A percentile compares a stretch with the other conserved stretches of the same genome.
Conservation (phyloP, 2,797 vertebrate species). For the Carduelis carduelis region DNA sequence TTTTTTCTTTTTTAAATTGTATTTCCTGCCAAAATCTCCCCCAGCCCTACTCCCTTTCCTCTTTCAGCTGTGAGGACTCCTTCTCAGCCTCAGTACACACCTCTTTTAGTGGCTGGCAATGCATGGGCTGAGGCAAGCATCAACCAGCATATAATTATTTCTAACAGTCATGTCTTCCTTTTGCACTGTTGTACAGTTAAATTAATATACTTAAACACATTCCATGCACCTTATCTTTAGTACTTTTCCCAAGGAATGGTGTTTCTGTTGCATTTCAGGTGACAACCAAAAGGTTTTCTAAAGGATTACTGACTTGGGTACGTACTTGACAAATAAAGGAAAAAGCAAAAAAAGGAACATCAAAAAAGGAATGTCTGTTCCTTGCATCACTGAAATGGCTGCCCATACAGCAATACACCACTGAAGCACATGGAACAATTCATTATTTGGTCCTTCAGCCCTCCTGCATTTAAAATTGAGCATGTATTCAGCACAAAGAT, state of each 20-base stretch:
- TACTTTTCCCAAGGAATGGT: background rate
- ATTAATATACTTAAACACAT: background rate
- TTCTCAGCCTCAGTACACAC: background rate
- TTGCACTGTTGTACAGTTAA: background rate
- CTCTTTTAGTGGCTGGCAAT: background rate
- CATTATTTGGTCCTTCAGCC: background rate
- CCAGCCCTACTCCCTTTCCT: background rate
- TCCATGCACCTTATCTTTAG: background rate
- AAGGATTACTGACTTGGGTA: background rate
- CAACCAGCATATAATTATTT: background rate
- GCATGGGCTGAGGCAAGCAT: background rate
- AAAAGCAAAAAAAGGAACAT: background rate
- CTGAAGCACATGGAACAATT: conserved; percentile 59
- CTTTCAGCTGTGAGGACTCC: background rate
- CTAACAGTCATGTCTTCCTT: background rate
- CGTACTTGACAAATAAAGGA: background rate
- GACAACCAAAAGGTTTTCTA: background rate
- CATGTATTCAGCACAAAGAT: background rate
- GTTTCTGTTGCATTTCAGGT: background rate
- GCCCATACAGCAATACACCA: conserved; percentile 58
- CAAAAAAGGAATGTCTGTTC: background rate
- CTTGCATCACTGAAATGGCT: conserved; percentile 12
- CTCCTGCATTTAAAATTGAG: background rate
- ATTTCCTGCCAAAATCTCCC: background rate
- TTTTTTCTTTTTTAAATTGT: background rate